These are phyloP conservation scores for Amitus sp. DNA, from an alignment of 2,888 invertebrate genomes.

Conservation along the genomic window DNA sequence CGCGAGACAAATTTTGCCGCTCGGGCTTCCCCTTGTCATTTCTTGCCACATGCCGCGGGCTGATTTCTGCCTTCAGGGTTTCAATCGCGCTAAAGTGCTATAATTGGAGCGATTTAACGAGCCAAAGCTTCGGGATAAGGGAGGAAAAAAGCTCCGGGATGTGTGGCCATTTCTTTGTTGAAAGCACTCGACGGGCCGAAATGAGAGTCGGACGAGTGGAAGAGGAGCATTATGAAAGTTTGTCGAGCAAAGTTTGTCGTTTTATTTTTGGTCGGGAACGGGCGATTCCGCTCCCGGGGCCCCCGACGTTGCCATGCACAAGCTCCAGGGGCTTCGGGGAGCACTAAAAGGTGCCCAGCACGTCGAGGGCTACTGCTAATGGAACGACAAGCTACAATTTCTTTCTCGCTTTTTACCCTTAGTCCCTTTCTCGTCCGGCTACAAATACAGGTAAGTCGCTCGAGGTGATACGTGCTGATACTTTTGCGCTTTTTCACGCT, in stretches of 20 bases:
- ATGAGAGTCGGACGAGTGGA: constrained; percentile 42
- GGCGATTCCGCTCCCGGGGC: too few species aligned
- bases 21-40: too few species aligned
- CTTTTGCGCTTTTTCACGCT: constrained; percentile 2
- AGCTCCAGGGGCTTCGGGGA: constrained; percentile 22
- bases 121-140: background rate
- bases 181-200: constrained; percentile 32
- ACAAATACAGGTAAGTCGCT: constrained; percentile 6
- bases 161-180: constrained; percentile 28
- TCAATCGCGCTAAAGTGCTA: background rate
- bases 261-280: constrained; percentile 44
- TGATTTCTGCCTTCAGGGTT: too few species aligned
- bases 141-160: constrained; percentile 10
- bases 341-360: constrained; percentile 35
- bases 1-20: background rate
- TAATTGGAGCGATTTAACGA: constrained; percentile 2
- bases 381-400: constrained; percentile 33
- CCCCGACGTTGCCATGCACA: constrained; percentile 10
- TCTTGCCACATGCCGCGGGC: too few species aligned
- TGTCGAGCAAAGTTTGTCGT: constrained; percentile 45
- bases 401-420: constrained; percentile 22
- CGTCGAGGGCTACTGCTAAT: constrained; percentile 36
- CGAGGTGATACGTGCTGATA: background rate
- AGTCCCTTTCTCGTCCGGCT: constrained; percentile 6
- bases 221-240: constrained; percentile 46